These are phyloP conservation scores for Canis aureus DNA, from an alignment of 2,113 vertebrate genomes.

Conservation along the genomic window DNA sequence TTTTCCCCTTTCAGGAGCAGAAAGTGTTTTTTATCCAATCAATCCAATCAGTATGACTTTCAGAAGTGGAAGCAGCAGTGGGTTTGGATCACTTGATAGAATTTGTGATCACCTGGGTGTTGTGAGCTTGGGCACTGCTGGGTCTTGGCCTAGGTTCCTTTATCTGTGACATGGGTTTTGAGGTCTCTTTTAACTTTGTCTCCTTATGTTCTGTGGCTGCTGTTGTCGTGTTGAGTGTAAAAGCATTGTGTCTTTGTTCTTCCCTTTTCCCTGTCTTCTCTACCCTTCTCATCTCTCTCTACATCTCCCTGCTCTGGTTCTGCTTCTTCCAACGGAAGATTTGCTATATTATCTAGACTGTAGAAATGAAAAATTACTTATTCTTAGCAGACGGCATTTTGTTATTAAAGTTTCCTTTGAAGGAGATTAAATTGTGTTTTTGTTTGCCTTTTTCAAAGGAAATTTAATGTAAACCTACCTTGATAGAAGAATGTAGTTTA, in stretches of 20 bases:
- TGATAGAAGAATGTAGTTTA: background rate
- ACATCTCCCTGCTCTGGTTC: background rate
- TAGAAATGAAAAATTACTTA: background rate
- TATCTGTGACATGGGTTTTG: background rate
- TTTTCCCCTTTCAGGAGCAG: background rate
- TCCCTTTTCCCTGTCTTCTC: background rate
- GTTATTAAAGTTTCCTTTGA: slow-evolving; percentile 7
- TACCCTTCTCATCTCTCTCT: background rate
- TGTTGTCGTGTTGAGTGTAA: background rate
- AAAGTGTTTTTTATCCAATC: background rate
- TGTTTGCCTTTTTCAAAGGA: background rate
- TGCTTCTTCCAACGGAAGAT: background rate
- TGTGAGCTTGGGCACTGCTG: background rate
- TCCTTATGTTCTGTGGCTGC: background rate
- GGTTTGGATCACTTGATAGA: background rate
- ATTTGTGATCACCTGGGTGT: background rate
- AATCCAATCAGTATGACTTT: background rate
- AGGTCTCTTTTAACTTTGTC: background rate
- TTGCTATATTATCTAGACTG: background rate
- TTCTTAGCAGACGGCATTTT: slow-evolving; percentile 19
- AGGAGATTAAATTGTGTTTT: background rate
- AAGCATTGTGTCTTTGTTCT: background rate
- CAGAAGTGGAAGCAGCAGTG: background rate
- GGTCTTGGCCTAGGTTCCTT: background rate
- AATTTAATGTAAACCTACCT: background rate